These are phyloP conservation scores for Kryptolebias ocellatus DNA, from an alignment of 2,797 vertebrate genomes.

Conservation along the genomic window DNA sequence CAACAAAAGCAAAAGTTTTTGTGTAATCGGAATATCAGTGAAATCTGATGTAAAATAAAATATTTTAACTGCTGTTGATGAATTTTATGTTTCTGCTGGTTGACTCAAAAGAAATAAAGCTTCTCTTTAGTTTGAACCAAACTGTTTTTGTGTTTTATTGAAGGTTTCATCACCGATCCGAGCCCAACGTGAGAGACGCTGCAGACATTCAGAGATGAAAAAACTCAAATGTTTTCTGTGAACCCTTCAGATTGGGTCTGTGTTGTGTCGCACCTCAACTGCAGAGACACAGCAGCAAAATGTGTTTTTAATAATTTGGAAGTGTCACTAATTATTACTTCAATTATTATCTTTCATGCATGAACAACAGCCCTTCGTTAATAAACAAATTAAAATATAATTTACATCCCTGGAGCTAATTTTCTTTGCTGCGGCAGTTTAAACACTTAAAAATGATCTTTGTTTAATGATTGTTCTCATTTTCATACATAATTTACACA, in stretches of 20 bases:
- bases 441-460: constrained; percentile 27
- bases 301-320: constrained; percentile 56
- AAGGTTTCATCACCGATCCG: constrained; percentile 19
- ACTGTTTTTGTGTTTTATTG: constrained; percentile 6
- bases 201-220: constrained; percentile 5
- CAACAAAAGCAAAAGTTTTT: not conserved
- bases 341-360: constrained; percentile 67
- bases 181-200: not conserved
- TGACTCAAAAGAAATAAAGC: constrained; percentile 3
- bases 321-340: constrained; percentile 62
- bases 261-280: constrained; percentile 21
- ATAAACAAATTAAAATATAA: constrained; percentile 69
- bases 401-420: constrained; percentile 55
- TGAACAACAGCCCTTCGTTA: constrained; percentile 57
- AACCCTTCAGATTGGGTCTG: constrained; percentile 26
- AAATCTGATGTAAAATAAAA: not conserved
- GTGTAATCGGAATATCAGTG: not conserved
- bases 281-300: constrained; percentile 39
- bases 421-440: constrained; percentile 25
- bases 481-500: constrained; percentile 11
- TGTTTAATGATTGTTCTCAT: constrained; percentile 20
- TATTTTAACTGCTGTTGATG: not conserved
- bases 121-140: constrained; percentile 3
- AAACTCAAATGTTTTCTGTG: not conserved
- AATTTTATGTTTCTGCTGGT: constrained; percentile 1